Evolutionary conservation across 2,113 vertebrate genomes (phyloP), one percentile per base, ranked within the genome.

Genomic region (Ginglymostoma cirratum): DNA sequence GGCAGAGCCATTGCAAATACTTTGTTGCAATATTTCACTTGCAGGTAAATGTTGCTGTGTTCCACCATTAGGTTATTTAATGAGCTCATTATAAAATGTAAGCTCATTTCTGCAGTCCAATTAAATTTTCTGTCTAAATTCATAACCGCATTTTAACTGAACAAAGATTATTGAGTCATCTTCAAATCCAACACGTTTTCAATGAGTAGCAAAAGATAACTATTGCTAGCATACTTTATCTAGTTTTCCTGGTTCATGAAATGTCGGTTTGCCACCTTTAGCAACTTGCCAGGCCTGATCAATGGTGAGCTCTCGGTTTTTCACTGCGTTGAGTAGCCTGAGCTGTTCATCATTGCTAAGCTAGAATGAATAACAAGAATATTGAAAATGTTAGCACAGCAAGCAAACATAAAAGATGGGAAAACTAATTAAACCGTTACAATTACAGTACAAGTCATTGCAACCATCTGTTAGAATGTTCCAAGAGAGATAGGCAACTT

Each of bases 241-340:
- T 17, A 24, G 67, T 76, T 72, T 72, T 38, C 42, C 72, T 76
- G 45, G 23, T 42, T 95, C 94, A 24, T 95, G 67, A 21, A 34
- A 7, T 95, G 69, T 30, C 48, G 27, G 14, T 27, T 95, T 95
- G 12, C n/a, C 69, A 34, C 96, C 97, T 96, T 96, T 97, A 83
- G 98, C 98, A 97, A 97, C 96, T 76, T 96, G 96, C 96, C 98
- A 97, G 72, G 98, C 98, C 14, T 97, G 98, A 0, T 98, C 97
- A 3, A 98, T 97, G 95, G 97, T 98, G 96, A 98, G 90, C 96
- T 98, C 97, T 86, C 98, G 98, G 0, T 96, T 98, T 97, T 98
- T 98, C 96, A 98, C 98, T 97, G 96, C 98, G 55, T 97, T 97
- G 98, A 98, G 96, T 34, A 96, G 97, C 96, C 96, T 96, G 92